Evolutionary conservation across 2,797 vertebrate genomes (phyloP), one percentile per base, ranked within the genome.

Genomic region (Eidolon dupreanum): DNA sequence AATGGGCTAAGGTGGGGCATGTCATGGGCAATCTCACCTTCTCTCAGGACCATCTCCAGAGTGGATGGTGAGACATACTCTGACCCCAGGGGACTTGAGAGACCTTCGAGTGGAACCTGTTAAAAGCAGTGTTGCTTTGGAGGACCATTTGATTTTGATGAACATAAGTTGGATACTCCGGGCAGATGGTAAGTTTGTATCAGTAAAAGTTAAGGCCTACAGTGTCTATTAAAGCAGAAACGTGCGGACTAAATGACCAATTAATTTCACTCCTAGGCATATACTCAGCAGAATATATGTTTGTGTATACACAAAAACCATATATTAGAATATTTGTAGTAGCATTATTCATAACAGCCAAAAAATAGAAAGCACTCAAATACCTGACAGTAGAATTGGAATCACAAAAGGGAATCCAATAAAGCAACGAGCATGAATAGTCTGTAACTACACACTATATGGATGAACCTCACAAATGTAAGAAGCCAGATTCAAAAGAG

Each of bases 121-220:
- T 66, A 95, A 79, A 92, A 92, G 7, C 17, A 83, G 8, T 16
- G 36, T 49, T 53, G 66, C 66, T 26, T 4, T 1, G 3, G 85
- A 93, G 6, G 78, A 96, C 20, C 57, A 77, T 79, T 74, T 85
- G 2, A 36, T 96, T 77, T 81, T 95, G 66, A 82, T 99, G 95
- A 98, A 99, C 74, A 96, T 99, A 96, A 99, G 98, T 94, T 99
- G 99, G 99, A 97, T 97, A 38, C 97, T 99, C 88, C 98, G 98
- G 49, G 96, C 98, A 94, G 99, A 99, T 84, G 98, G 99, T 99
- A 97, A 95, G 98, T 97, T 28, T 88, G 46, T 24, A 31, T 70
- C 51, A 9, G 9, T 79, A 22, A 75, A 20, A 75, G 43, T 38
- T 63, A 78, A 93, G 38, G 22, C 57, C 31, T n/a, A 4, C 71